Base-by-base conservation (phyloP, 2,797 vertebrate genomes). In the Spinibarbus caldwelli region DNA sequence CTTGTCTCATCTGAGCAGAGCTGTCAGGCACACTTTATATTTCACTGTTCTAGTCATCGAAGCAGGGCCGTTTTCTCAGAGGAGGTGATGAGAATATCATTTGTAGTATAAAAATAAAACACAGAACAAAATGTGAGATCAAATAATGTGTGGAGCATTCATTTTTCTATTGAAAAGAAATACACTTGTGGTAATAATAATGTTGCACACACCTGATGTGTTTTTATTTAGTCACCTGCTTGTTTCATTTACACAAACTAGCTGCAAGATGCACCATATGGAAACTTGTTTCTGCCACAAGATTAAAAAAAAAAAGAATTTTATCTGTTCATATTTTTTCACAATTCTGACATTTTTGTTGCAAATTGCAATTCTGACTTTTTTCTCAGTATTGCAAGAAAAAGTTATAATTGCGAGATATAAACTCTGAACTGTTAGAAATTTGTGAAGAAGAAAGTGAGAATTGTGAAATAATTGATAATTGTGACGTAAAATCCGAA, bases 1-100 rank as follows among this genome's bases (percentile, higher is more conserved):
- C 52, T 72, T 7, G 5, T 73, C 52, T 43, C 67, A 57, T 71
- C 68, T 43, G 67, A 71, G 49, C 17, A 14, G 26, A 79, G 78
- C 66, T 71, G 23, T 82, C 49, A 82, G 52, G 8, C 68, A 41
- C 67, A 45, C 26, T 45, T 23, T 71, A 21, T 47, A 82, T 71
- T 82, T 72, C 9, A 52, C 62, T 52, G 7, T 19, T 82, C 8
- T 49, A n/a, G 62, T 15, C 1, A 36, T 45, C 68, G 8, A 5
- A 23, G 4, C 8, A n/a, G 14, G 19, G 43, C 10, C 1, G 19
- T 21, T 47, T 31, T 41, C 77, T 64, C n/a, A 14, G 12, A 47
- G 29, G 29, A 34, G 43, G 12, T 0, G 6, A 47, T 67, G 62
- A 17, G 43, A n/a, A 68, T 67, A n/a, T 36, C 5, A 67, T 34